These are phyloP conservation scores for Noctua janthe DNA, from an alignment of 2,888 invertebrate genomes.

Conservation along the genomic window DNA sequence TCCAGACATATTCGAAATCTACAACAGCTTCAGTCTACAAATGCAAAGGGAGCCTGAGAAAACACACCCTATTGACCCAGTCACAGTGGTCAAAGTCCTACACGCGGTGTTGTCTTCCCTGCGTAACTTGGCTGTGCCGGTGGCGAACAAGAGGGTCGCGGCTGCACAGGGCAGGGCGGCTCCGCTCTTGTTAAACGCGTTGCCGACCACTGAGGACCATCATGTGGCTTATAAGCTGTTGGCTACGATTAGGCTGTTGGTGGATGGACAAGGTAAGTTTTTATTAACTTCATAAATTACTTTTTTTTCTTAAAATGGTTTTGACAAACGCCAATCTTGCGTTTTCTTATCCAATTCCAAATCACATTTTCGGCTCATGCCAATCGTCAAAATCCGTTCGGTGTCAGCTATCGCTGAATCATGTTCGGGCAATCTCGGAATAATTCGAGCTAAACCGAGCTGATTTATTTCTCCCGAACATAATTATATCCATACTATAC, in stretches of 20 bases:
- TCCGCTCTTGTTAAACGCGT: conserved; percentile 91
- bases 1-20: conserved; percentile 83
- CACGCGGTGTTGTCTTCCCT: conserved; percentile 95
- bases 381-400: background rate
- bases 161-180: conserved; percentile 91
- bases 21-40: conserved; percentile 73
- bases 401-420: background rate
- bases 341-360: background rate
- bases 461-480: background rate
- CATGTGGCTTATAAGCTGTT: conserved; percentile 96
- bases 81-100: conserved; percentile 87
- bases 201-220: conserved; percentile 93
- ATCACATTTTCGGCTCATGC: background rate
- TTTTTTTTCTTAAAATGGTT: no score
- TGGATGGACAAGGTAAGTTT: conserved; percentile 94
- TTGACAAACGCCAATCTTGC: background rate
- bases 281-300: background rate
- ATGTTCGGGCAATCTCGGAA: background rate
- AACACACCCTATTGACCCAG: conserved; percentile 68
- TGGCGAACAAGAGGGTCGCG: conserved; percentile 93
- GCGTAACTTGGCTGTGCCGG: conserved; percentile 94
- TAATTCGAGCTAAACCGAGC: background rate
- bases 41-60: conserved; percentile 69
- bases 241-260: conserved; percentile 96
- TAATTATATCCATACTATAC: background rate